Conservation (phyloP, 2,888 invertebrate species). For the Ligdia adustata region DNA sequence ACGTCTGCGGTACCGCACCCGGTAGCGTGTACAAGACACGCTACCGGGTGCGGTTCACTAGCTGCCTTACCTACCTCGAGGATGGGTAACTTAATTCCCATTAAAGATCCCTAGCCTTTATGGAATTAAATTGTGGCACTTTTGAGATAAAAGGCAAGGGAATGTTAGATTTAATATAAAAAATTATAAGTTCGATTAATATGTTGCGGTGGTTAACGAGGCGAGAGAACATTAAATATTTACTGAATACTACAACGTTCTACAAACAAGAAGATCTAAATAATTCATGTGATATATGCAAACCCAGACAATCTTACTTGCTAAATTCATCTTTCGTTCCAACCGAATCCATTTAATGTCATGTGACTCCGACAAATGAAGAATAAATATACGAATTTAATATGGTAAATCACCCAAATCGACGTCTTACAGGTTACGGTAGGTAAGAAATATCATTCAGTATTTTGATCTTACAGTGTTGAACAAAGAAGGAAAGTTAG, state of each 20-base stretch:
- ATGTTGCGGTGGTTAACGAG: not conserved
- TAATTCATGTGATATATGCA: constrained; percentile 34
- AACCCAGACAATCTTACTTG: constrained; percentile 35
- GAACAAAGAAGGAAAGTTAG: not conserved
- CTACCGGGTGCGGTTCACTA: constrained; percentile 35
- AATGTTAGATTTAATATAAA: not conserved
- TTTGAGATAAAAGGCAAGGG: constrained; percentile 3
- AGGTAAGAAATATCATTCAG: too few relatives aligned
- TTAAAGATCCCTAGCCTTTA: constrained; percentile 5
- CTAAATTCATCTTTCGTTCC: constrained; percentile 26
- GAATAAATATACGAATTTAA: constrained; percentile 20
- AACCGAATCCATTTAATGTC: constrained; percentile 13
- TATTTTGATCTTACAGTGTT: too few relatives aligned
- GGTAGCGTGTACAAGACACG: constrained; percentile 34
- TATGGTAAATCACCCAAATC: constrained; percentile 4
- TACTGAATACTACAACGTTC: not conserved
- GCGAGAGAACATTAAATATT: not conserved
- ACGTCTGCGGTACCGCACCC: constrained; percentile 44
- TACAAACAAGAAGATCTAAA: constrained; percentile 25
- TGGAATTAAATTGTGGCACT: constrained; percentile 1
- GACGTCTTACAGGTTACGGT: not conserved
- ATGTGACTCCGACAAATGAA: constrained; percentile 22
- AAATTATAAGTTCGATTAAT: too few relatives aligned
- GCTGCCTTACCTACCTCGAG: constrained; percentile 16
- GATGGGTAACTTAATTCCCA: constrained; percentile 25